These are phyloP conservation scores for Eonycteris spelaea DNA, from an alignment of 2,113 vertebrate genomes.

Conservation along the genomic window DNA sequence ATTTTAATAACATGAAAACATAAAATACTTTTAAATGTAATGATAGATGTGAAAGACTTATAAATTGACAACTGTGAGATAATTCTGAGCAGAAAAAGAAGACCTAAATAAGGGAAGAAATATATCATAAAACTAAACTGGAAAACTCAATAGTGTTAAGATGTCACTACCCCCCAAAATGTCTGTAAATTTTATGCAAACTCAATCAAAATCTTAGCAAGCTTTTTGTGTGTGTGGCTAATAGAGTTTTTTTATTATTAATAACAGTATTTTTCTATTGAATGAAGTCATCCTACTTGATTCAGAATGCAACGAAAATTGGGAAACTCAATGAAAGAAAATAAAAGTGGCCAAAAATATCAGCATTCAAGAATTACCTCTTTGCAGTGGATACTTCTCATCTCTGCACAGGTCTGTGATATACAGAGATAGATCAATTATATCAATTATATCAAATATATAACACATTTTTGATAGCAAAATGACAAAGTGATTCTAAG, in stretches of 20 bases:
- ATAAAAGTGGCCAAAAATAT: too few relatives aligned
- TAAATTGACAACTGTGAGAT: neutral
- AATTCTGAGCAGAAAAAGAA: neutral
- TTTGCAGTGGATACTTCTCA: too few relatives aligned
- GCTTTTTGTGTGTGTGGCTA: neutral
- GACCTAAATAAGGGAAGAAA: neutral
- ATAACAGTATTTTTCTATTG: too few relatives aligned
- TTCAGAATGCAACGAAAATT: too few relatives aligned
- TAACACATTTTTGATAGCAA: neutral
- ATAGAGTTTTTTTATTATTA: too few relatives aligned
- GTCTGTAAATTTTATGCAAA: neutral
- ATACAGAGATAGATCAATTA: too few relatives aligned
- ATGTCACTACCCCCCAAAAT: neutral
- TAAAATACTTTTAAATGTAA: neutral
- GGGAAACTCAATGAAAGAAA: too few relatives aligned
- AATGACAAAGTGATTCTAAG: neutral
- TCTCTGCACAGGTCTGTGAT: too few relatives aligned
- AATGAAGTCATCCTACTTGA: too few relatives aligned
- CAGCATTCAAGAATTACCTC: too few relatives aligned
- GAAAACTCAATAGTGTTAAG: neutral
- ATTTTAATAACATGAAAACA: neutral
- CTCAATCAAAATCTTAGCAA: neutral
- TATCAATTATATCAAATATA: too few relatives aligned
- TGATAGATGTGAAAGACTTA: neutral
- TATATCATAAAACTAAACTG: neutral